phyloP scores from a whole-genome alignment of 92 coral and sea anemone genomes.

The Umimayanthus chanpuru region DNA sequence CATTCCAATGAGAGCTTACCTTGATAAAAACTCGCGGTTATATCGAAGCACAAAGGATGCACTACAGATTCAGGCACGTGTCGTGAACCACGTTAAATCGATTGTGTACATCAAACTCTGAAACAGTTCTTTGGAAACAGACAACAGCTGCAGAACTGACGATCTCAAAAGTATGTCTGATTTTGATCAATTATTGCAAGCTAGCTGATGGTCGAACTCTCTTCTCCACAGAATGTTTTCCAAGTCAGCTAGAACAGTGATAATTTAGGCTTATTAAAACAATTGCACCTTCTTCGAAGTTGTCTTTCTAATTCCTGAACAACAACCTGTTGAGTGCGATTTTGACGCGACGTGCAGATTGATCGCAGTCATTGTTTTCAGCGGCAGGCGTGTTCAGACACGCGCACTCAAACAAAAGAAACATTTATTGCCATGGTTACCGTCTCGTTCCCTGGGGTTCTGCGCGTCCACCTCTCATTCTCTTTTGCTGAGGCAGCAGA shows the following conservation, averaged over 20 bases:
- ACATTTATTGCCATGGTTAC: constrained; percentile 28
- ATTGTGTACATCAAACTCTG: background rate
- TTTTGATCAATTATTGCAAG: background rate
- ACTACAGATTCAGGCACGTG: constrained; percentile 8
- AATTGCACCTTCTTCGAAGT: background rate
- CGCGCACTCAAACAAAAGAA: constrained; percentile 44
- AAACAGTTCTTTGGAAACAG: background rate
- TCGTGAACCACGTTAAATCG: constrained; percentile 17
- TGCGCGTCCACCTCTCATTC: too few relatives aligned
- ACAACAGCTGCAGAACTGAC: background rate
- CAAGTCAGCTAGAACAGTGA: background rate
- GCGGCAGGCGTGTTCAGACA: constrained; percentile 44
- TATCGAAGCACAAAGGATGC: background rate
- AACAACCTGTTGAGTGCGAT: constrained; percentile 23
- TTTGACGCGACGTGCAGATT: constrained; percentile 5
- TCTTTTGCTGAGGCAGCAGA: too few relatives aligned
- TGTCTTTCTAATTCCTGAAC: background rate
- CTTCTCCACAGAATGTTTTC: background rate
- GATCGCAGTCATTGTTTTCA: constrained; percentile 5
- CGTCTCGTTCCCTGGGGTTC: background rate
- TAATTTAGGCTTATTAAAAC: background rate
- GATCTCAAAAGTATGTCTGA: background rate
- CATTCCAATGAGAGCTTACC: background rate
- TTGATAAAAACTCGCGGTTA: background rate
- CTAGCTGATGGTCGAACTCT: background rate